phyloP scores from a whole-genome alignment of 2,888 invertebrate species.

The Agrilus mali region DNA sequence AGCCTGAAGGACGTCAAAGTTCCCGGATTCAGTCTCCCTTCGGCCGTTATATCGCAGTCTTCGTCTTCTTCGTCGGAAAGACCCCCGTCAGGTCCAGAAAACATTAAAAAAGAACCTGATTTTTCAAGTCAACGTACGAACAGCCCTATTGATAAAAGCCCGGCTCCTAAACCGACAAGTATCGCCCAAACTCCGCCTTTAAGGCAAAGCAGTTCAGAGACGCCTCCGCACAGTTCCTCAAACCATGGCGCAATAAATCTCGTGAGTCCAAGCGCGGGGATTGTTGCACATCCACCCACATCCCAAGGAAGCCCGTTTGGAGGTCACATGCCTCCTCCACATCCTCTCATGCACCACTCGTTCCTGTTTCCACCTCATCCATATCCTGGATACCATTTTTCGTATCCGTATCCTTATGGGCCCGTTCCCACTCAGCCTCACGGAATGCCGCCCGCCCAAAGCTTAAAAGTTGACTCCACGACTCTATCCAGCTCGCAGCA shows the following conservation, averaged over 20 bases:
- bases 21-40: slow-evolving; percentile 49
- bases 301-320: slow-evolving; percentile 56
- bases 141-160: slow-evolving; percentile 14
- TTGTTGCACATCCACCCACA: slow-evolving; percentile 47
- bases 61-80: slow-evolving; percentile 24
- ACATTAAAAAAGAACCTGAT: slow-evolving; percentile 65
- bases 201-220: slow-evolving; percentile 21
- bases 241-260: slow-evolving; percentile 48
- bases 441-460: slow-evolving; percentile 53
- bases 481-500: slow-evolving; percentile 57
- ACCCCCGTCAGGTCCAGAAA: slow-evolving; percentile 49
- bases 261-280: slow-evolving; percentile 38
- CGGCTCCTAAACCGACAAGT: slow-evolving; percentile 10
- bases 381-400: slow-evolving; percentile 57
- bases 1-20: slow-evolving; percentile 71
- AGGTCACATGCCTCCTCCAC: slow-evolving; percentile 53
- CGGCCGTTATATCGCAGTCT: slow-evolving; percentile 12
- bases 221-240: slow-evolving; percentile 29
- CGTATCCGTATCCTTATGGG: slow-evolving; percentile 59
- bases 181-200: slow-evolving; percentile 26
- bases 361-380: slow-evolving; percentile 52
- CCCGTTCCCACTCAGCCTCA: slow-evolving; percentile 63
- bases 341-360: slow-evolving; percentile 54
- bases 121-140: slow-evolving; percentile 17
- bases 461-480: slow-evolving; percentile 26